phyloP scores from a whole-genome alignment of 2,113 vertebrate genomes.

The Hippolais icterina region DNA sequence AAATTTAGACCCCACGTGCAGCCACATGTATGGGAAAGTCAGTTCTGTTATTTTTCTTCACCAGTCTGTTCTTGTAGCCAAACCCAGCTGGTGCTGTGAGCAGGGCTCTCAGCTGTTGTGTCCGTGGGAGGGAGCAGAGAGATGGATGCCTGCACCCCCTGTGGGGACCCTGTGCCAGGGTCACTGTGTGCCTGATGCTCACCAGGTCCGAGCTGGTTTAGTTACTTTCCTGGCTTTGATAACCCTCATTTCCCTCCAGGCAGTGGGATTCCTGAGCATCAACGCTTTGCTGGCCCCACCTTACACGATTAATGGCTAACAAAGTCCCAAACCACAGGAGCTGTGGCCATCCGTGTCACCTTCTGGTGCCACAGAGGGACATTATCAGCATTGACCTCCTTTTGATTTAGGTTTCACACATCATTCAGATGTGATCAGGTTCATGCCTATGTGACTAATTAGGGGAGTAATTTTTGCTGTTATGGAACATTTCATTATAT shows the following conservation, averaged over 20 bases:
- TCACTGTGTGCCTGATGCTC: neutral
- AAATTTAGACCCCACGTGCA: neutral
- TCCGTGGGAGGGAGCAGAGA: neutral
- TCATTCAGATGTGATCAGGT: neutral
- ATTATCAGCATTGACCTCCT: neutral
- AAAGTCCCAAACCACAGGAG: neutral
- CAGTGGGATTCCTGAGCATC: neutral
- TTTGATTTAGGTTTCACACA: neutral
- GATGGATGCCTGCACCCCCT: neutral
- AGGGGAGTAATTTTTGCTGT: neutral
- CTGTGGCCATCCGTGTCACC: neutral
- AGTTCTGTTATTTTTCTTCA: neutral
- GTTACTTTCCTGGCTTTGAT: neutral
- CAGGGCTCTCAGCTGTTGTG: neutral
- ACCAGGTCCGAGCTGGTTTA: neutral
- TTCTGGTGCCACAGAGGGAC: neutral
- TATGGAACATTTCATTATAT: neutral
- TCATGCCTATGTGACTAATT: neutral
- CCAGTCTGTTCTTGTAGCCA: neutral
- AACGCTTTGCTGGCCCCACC: neutral
- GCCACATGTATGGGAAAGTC: neutral
- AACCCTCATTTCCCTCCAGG: neutral
- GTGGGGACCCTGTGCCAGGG: fast-evolving
- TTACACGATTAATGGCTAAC: neutral
- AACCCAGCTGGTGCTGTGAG: fast-evolving